phyloP scores from a whole-genome alignment of 2,888 invertebrate species.

The Gymnosoma rotundatum region DNA sequence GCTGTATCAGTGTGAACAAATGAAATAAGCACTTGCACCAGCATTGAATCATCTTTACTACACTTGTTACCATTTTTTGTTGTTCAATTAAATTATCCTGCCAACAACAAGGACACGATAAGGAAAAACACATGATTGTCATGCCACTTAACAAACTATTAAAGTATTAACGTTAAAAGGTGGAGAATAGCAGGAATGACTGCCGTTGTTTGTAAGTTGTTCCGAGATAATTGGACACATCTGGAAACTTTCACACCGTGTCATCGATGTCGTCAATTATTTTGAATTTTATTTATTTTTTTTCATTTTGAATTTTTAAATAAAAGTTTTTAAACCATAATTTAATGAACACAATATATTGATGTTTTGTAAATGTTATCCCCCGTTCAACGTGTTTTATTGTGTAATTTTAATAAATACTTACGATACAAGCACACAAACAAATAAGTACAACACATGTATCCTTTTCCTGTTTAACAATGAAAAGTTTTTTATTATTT shows the following conservation, averaged over 20 bases:
- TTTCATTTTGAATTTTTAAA: constrained; percentile 1
- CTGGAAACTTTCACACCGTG: constrained; percentile 67
- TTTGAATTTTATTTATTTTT: constrained; percentile 30
- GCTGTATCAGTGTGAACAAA: constrained; percentile 52
- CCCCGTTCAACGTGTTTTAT: constrained; percentile 65
- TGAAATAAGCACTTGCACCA: constrained; percentile 66
- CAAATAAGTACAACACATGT: constrained; percentile 29
- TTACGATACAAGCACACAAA: constrained; percentile 37
- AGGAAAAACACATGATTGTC: constrained; percentile 32
- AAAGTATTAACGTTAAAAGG: not conserved
- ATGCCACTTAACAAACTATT: constrained; percentile 45
- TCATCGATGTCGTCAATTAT: constrained; percentile 70
- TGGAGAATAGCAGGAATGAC: not conserved
- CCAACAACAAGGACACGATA: constrained; percentile 12
- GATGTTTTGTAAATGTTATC: constrained; percentile 68
- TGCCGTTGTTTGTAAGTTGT: constrained; percentile 15
- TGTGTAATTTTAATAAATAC: constrained; percentile 69
- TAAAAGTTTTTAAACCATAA: constrained; percentile 59
- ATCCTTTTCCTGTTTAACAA: constrained; percentile 24
- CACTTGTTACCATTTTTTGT: constrained; percentile 27
- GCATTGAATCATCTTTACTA: constrained; percentile 58
- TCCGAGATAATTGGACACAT: constrained; percentile 62
- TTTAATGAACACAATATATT: constrained; percentile 55
- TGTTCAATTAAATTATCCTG: constrained; percentile 17
- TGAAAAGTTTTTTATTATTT: constrained; percentile 12